phyloP scores from a whole-genome alignment of 2,888 invertebrate genomes.

The Myopa tessellatipennis region DNA sequence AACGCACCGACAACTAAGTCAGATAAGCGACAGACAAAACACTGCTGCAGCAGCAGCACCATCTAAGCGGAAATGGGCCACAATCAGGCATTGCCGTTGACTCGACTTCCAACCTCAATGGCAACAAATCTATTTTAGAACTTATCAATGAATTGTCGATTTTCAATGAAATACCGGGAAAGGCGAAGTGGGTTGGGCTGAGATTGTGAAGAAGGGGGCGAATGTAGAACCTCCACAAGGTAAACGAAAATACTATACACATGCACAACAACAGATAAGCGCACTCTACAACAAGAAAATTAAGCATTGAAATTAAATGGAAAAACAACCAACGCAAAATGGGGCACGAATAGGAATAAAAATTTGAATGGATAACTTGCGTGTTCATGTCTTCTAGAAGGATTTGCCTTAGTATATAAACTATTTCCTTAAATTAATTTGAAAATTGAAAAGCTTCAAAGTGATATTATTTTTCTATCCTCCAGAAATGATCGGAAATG shows the following conservation, averaged over 20 bases:
- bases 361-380: too few species aligned
- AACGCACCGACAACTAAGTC: slow-evolving; percentile 17
- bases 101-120: slow-evolving; percentile 16
- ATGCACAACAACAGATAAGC: background rate
- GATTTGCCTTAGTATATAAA: too few species aligned
- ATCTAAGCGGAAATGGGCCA: slow-evolving; percentile 58
- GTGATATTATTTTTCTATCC: too few species aligned
- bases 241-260: background rate
- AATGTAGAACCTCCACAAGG: background rate
- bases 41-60: slow-evolving; percentile 46
- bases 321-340: too few species aligned
- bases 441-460: too few species aligned
- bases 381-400: too few species aligned
- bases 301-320: background rate
- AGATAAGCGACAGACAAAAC: slow-evolving; percentile 34
- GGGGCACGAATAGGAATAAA: too few species aligned
- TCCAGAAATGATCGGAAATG: too few species aligned
- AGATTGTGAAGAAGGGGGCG: background rate
- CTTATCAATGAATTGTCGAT: slow-evolving; percentile 39
- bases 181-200: background rate
- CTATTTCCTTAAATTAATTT: too few species aligned
- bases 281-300: too few species aligned
- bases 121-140: slow-evolving; percentile 15
- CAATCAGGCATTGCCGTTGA: slow-evolving; percentile 47
- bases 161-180: slow-evolving; percentile 26